Evolutionary conservation across 2,797 vertebrate genomes (phyloP).

Genomic region (Sebastes oblongus): DNA sequence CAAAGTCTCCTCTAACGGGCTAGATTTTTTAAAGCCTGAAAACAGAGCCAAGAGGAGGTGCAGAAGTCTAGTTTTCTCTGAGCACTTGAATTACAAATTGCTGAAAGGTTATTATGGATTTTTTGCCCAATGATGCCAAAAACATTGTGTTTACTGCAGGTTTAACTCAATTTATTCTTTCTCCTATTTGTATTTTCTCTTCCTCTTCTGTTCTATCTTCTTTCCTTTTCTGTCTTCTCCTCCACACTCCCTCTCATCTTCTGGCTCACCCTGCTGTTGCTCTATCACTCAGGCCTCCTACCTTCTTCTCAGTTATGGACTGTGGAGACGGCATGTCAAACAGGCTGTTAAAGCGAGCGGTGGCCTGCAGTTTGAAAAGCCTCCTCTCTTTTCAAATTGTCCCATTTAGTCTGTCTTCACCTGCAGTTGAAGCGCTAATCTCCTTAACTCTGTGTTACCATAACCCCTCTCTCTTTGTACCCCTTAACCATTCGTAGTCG

Average conservation of each 20-base stretch:
- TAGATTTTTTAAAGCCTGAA: too few relatives aligned
- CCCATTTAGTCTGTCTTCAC: not conserved
- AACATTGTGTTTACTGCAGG: too few relatives aligned
- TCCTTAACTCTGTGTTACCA: not conserved
- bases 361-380: not conserved
- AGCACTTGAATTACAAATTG: too few relatives aligned
- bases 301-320: not conserved
- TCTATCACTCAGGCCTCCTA: conserved; percentile 2
- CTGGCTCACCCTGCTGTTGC: not conserved
- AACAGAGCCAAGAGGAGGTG: too few relatives aligned
- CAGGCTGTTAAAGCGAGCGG: not conserved
- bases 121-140: too few relatives aligned
- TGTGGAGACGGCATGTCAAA: not conserved
- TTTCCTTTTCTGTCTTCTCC: not conserved
- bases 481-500: not conserved
- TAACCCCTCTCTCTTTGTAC: not conserved
- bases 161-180: not conserved
- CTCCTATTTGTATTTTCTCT: not conserved
- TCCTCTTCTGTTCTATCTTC: not conserved
- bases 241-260: not conserved
- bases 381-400: not conserved
- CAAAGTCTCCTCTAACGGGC: too few relatives aligned
- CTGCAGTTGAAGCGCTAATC: not conserved
- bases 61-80: too few relatives aligned
- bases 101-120: too few relatives aligned